A percentile compares a stretch with the other conserved stretches of the same genome.
phyloP scores from a whole-genome alignment of 2,113 vertebrate genomes.

The Sterrhoptilus dennistouni region DNA sequence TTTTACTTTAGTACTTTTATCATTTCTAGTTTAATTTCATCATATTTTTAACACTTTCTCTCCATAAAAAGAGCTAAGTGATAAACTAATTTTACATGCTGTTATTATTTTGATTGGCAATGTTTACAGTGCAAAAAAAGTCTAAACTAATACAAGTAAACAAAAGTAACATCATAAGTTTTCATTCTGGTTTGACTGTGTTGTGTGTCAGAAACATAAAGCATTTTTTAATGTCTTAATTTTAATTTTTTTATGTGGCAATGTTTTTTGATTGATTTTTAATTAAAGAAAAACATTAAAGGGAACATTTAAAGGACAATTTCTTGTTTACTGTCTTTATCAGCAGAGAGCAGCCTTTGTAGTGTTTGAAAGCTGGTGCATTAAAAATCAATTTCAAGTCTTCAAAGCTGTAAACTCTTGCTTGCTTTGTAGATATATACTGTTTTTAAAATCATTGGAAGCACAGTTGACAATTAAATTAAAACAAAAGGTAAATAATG shows the following conservation, averaged over 20 bases:
- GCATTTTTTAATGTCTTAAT: constrained; percentile 41
- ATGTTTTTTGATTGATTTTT: constrained; percentile 72
- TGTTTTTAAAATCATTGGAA: constrained; percentile 48
- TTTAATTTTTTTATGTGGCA: constrained; percentile 3
- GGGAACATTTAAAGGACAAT: constrained; percentile 67
- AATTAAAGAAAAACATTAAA: constrained; percentile 74
- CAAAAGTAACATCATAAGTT: constrained; percentile 28
- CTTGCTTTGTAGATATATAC: constrained; percentile 52
- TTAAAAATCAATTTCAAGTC: constrained; percentile 74
- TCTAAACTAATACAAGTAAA: constrained; percentile 9
- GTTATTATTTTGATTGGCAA: background rate
- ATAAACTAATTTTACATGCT: background rate
- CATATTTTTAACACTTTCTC: constrained; percentile 23
- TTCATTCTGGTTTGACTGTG: background rate
- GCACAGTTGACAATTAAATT: constrained; percentile 56
- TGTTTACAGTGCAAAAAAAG: constrained; percentile 5
- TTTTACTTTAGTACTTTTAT: constrained; percentile 50
- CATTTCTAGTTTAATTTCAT: background rate
- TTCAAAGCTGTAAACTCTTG: constrained; percentile 63
- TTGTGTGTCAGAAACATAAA: constrained; percentile 1
- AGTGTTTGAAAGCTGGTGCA: constrained; percentile 65
- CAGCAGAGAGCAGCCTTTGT: constrained; percentile 72
- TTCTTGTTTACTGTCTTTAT: constrained; percentile 77
- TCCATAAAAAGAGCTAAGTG: background rate
- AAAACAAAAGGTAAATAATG: constrained; percentile 55